Evolutionary conservation across 2,888 invertebrate genomes (phyloP).

Genomic region (Julus scandinavius): DNA sequence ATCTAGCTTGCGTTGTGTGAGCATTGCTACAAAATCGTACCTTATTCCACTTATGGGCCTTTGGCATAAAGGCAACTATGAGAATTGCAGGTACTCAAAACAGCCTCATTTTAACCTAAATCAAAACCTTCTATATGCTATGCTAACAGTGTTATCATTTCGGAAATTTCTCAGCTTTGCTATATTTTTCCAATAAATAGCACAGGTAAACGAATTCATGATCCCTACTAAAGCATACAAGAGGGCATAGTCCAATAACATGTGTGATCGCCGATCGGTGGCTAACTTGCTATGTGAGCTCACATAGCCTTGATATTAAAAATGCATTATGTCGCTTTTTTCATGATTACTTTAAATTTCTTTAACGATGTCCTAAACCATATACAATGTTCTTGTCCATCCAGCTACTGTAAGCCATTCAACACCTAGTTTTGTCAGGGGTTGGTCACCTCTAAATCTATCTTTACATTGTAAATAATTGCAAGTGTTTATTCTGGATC

Average conservation of each 20-base stretch:
- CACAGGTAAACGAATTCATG: not conserved
- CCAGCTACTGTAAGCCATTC: too few species aligned
- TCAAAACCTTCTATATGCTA: not conserved
- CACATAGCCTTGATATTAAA: not conserved
- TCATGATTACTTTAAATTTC: not conserved
- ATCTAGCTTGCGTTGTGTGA: not conserved
- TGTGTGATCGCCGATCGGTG: not conserved
- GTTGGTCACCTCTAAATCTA: not conserved
- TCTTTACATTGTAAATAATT: not conserved
- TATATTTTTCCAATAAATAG: constrained; percentile 32
- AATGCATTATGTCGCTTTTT: not conserved
- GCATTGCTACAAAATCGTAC: not conserved
- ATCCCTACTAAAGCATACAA: not conserved
- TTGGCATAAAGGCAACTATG: not conserved
- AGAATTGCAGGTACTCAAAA: not conserved
- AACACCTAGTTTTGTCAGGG: not conserved
- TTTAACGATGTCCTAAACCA: too few species aligned
- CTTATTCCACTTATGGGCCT: not conserved
- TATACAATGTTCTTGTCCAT: too few species aligned
- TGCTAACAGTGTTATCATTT: constrained; percentile 48
- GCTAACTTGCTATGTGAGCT: not conserved
- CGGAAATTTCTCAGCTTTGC: constrained; percentile 40
- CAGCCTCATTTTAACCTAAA: constrained; percentile 45
- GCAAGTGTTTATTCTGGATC: not conserved
- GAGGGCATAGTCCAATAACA: not conserved